phyloP scores from a whole-genome alignment of 2,113 vertebrate species.

The Vulpes ferrilata region DNA sequence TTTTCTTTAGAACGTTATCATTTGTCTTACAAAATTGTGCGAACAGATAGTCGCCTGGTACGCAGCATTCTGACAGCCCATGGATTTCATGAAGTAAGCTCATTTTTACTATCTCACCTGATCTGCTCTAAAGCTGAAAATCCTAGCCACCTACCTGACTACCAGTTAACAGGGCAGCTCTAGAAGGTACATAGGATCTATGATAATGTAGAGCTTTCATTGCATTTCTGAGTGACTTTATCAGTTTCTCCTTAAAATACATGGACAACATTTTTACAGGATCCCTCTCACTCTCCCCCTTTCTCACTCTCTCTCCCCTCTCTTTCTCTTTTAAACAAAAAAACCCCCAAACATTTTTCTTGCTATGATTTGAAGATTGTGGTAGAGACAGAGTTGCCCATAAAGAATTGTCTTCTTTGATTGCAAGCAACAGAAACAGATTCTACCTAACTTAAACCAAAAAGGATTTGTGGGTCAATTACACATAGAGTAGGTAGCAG shows the following conservation, averaged over 20 bases:
- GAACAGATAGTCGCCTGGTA: conserved; percentile 97
- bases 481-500: background rate
- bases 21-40: conserved; percentile 97
- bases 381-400: background rate
- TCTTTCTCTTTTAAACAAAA: background rate
- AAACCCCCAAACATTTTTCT: background rate
- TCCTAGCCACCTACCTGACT: background rate
- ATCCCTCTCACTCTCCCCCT: background rate
- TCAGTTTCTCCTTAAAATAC: background rate
- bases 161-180: background rate
- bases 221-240: conserved; percentile 27
- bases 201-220: background rate
- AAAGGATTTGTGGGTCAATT: conserved; percentile 5
- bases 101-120: background rate
- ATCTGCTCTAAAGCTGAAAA: conserved; percentile 38
- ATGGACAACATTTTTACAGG: background rate
- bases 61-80: conserved; percentile 95
- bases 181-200: background rate
- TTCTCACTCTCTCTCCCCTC: background rate
- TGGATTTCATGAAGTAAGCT: conserved; percentile 96
- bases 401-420: conserved; percentile 35
- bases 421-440: conserved; percentile 11
- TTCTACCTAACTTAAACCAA: background rate
- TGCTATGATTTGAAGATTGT: background rate
- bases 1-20: conserved; percentile 92